Base-by-base conservation (phyloP, 2,113 vertebrate species). In the Pseudolaguvia tuberculata region DNA sequence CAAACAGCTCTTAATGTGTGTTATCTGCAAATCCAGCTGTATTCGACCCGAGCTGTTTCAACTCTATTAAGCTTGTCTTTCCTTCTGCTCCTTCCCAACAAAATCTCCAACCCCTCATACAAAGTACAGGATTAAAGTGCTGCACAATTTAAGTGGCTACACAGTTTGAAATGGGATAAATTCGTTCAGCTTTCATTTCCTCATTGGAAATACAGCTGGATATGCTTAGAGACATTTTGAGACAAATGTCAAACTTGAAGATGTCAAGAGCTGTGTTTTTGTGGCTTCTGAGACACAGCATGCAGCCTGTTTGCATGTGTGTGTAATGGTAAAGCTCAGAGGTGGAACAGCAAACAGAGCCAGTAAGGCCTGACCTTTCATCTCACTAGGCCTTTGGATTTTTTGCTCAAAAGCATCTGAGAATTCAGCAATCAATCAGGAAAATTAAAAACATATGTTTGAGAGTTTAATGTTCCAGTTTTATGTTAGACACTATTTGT, bases 11-110 rank as follows among this genome's bases (percentile, higher is more conserved):
- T 45, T 67, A 27, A 67, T 67, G 63, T 23, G 65, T 74, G 78
- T 81, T 83, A 80, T 66, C 68, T 76, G 20, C 52, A 45, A 31
- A 62, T 73, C 70, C 78, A 79, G 78, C 63, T 72, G 71, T 25
- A 61, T 58, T 29, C 72, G 53, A 39, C 13, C 58, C 51, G 72
- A 79, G 53, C 70, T 59, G 59, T 72, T 50, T 55, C 48, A 31
- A 66, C 70, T 17, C 59, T n/a, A 71, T 58, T 4, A 53, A 62
- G 70, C 50, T 39, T 73, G 58, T 39, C 20, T 23, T 56, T 61
- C 39, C 23, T 21, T 21, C 14, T 5, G 57, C 17, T 69, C 29
- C 29, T 50, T 51, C 21, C 27, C 55, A 75, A 50, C n/a, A 58
- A 52, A 57, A 53, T 35, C 23, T 9, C 47, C 10, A 51, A 58